phyloP scores from a whole-genome alignment of 1,140 invertebrate genomes.

The Orchesella cincta region DNA sequence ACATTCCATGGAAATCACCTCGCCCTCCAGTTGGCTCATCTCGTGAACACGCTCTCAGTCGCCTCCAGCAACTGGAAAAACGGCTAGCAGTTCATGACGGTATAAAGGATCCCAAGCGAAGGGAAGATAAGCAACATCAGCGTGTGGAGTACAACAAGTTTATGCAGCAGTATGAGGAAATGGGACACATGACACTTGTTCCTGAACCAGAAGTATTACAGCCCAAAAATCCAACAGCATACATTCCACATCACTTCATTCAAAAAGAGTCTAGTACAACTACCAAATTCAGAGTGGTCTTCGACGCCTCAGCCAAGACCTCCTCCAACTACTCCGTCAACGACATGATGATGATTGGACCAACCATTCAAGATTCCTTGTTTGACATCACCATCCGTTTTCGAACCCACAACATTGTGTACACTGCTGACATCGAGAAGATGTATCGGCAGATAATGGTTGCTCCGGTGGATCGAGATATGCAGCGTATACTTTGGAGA shows the following conservation, averaged over 20 bases:
- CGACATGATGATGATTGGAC: constrained; percentile 50
- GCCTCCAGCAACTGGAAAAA: neutral
- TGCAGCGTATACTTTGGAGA: constrained; percentile 46
- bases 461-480: constrained; percentile 29
- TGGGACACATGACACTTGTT: constrained; percentile 54
- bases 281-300: constrained; percentile 51
- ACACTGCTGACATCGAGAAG: constrained; percentile 57
- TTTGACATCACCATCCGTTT: constrained; percentile 56
- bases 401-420: constrained; percentile 52
- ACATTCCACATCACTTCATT: constrained; percentile 51
- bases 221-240: constrained; percentile 33
- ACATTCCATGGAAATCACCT: neutral
- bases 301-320: constrained; percentile 45
- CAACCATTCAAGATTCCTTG: constrained; percentile 56
- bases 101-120: too few species aligned
- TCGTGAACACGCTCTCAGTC: neutral
- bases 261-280: constrained; percentile 46
- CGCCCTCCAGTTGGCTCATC: neutral
- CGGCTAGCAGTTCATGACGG: too few species aligned
- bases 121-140: neutral
- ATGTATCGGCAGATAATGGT: constrained; percentile 53
- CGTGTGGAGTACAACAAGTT: constrained; percentile 37
- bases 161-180: constrained; percentile 54
- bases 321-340: constrained; percentile 51
- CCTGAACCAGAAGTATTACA: neutral